Conservation (phyloP, 2,113 vertebrate species). For the Scytalopus superciliaris region DNA sequence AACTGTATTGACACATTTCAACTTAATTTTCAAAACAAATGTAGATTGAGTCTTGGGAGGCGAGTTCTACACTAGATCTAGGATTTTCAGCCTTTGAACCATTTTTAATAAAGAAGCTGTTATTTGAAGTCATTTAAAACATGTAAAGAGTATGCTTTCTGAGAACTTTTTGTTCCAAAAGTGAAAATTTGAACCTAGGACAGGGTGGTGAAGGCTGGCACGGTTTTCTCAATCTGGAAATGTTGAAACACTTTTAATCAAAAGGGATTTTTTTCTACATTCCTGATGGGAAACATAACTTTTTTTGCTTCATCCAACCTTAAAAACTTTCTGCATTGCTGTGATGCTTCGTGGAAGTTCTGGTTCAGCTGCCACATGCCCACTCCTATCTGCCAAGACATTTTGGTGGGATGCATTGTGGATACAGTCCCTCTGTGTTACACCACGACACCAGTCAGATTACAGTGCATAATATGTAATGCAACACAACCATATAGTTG, state of each 20-base stretch:
- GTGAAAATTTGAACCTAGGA: neutral
- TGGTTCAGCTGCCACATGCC: neutral
- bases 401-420: neutral
- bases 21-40: neutral
- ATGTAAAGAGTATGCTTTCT: neutral
- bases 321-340: neutral
- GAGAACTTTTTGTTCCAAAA: neutral
- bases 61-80: neutral
- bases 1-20: neutral
- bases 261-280: neutral
- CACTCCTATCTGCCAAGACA: neutral
- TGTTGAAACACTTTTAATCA: neutral
- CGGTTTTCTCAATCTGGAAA: neutral
- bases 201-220: neutral
- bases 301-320: neutral
- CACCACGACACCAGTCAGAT: neutral
- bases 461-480: neutral
- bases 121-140: neutral
- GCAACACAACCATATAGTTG: neutral
- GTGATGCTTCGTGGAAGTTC: neutral
- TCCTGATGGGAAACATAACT: neutral
- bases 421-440: neutral
- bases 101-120: neutral
- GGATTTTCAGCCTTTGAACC: neutral
- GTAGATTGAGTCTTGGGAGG: neutral